Percentiles rank a stretch among this genome's conserved stretches.
Evolutionary conservation across 2,888 invertebrate species (phyloP).

Genomic region (Dasypogon diadema): DNA sequence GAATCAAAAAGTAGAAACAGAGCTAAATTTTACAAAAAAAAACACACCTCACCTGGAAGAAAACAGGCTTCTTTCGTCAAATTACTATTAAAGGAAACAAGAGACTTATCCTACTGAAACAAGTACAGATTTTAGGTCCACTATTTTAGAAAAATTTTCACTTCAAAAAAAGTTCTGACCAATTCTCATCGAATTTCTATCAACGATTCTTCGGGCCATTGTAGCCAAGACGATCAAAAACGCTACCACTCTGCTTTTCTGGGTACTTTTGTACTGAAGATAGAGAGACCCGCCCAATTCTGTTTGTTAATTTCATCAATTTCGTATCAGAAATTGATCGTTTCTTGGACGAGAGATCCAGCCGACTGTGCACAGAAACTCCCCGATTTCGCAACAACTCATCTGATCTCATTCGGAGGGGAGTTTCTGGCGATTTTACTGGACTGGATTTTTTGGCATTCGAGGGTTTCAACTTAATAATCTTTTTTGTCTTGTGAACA

Average conservation of each 20-base stretch:
- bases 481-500: slow-evolving; percentile 64
- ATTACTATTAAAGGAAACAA: background rate
- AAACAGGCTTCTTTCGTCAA: background rate
- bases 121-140: background rate
- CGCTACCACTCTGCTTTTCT: slow-evolving; percentile 55
- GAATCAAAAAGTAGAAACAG: too few species aligned
- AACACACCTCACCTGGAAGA: too few species aligned
- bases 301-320: slow-evolving; percentile 59
- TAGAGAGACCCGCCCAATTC: slow-evolving; percentile 60
- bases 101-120: background rate
- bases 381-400: slow-evolving; percentile 61
- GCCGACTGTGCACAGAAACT: slow-evolving; percentile 64
- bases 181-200: background rate
- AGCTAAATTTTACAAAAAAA: too few species aligned
- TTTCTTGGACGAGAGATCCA: slow-evolving; percentile 58
- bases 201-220: slow-evolving; percentile 8
- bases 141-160: background rate
- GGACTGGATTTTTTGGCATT: slow-evolving; percentile 60
- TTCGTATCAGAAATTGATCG: slow-evolving; percentile 54
- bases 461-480: slow-evolving; percentile 63
- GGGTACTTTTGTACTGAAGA: slow-evolving; percentile 48
- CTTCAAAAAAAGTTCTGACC: too few species aligned
- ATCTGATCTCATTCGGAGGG: slow-evolving; percentile 65
- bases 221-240: slow-evolving; percentile 65
- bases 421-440: slow-evolving; percentile 56